Percentiles rank a stretch among this genome's conserved stretches.
These are phyloP conservation scores for Pygoscelis adeliae DNA, from an alignment of 2,113 vertebrate species.

Conservation along the genomic window DNA sequence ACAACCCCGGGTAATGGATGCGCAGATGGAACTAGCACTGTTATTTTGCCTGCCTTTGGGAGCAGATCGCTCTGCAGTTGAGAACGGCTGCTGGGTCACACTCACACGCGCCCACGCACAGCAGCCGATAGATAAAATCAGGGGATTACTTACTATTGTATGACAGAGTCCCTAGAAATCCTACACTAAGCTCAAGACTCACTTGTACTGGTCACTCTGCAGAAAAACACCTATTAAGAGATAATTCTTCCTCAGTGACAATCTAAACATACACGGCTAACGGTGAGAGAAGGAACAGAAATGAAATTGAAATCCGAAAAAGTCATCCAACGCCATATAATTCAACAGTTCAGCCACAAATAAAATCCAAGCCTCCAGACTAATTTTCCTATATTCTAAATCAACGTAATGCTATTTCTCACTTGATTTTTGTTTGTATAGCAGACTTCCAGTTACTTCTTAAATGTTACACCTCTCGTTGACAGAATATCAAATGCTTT, in stretches of 20 bases:
- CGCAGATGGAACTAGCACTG: accelerated
- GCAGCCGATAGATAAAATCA: neutral
- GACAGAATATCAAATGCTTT: neutral
- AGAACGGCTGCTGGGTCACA: neutral
- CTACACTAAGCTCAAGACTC: neutral
- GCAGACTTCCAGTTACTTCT: neutral
- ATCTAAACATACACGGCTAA: neutral
- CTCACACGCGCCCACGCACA: accelerated
- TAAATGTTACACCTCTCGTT: accelerated
- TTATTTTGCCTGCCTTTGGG: neutral
- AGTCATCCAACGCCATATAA: neutral
- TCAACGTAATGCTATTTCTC: neutral
- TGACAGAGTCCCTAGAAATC: neutral
- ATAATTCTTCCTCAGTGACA: neutral
- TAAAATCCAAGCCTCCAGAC: neutral
- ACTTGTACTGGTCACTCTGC: neutral
- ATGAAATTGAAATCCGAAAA: neutral
- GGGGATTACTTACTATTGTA: neutral
- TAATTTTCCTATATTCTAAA: neutral
- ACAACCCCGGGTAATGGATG: accelerated
- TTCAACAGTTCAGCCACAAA: neutral
- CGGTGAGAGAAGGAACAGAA: neutral
- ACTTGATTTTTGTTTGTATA: neutral
- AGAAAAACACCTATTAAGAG: neutral
- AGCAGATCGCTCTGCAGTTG: neutral